A percentile compares a stretch with the other conserved stretches of the same genome.
Conservation (phyloP, 2,888 invertebrate genomes). For the Tromatobia lineatoria region DNA sequence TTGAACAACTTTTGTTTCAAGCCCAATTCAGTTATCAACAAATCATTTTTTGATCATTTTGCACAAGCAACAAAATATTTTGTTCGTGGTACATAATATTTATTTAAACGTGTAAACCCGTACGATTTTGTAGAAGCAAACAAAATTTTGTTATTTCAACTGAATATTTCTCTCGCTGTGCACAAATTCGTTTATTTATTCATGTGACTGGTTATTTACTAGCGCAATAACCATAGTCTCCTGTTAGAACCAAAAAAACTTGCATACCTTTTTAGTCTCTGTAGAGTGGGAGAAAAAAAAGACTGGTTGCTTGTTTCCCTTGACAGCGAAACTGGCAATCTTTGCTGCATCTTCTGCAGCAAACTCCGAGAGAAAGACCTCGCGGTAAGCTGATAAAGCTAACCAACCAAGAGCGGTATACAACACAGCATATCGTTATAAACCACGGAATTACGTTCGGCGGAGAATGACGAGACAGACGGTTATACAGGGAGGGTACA, state of each 20-base stretch:
- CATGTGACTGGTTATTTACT: background rate
- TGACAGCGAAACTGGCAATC: background rate
- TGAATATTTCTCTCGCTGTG: no score
- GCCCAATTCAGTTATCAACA: no score
- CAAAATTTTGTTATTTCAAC: no score
- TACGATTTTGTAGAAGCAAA: no score
- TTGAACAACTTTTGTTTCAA: no score
- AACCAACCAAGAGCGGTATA: background rate
- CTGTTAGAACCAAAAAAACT: background rate
- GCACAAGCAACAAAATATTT: no score
- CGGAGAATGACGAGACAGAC: background rate
- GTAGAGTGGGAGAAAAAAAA: background rate
- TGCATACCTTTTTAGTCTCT: background rate
- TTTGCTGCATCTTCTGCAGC: background rate
- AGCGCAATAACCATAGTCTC: background rate
- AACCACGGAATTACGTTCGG: conserved; percentile 11
- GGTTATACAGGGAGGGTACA: conserved; percentile 14
- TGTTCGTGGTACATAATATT: no score
- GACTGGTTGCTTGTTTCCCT: background rate
- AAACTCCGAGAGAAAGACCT: background rate
- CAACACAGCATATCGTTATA: conserved; percentile 7
- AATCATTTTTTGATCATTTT: no score
- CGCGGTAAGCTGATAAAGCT: background rate
- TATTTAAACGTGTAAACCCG: no score
- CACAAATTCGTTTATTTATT: no score